A percentile compares a stretch with the other conserved stretches of the same genome.
Conservation (phyloP, 2,888 invertebrate species). For the Polyommatus iphigenia region DNA sequence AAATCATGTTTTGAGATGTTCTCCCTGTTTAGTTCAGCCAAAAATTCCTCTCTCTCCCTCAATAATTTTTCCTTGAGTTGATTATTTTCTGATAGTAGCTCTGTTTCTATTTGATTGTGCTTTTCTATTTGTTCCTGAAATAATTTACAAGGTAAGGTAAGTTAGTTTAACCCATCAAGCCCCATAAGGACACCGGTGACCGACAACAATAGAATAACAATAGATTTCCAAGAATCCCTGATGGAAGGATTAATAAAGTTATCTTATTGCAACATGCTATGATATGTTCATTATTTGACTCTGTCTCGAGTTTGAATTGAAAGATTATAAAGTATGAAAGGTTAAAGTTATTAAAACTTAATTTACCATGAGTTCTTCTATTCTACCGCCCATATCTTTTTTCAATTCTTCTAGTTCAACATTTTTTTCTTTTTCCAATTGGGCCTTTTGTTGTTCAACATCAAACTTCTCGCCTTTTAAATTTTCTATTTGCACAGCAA, state of each 20-base stretch:
- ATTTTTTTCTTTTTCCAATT: constrained; percentile 70
- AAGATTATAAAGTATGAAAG: neutral
- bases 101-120: constrained; percentile 64
- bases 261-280: too few species aligned
- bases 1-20: constrained; percentile 76
- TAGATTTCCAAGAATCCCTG: too few species aligned
- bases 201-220: too few species aligned
- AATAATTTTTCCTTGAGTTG: constrained; percentile 68
- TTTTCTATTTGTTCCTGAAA: constrained; percentile 66
- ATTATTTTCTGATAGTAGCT: constrained; percentile 70
- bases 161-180: too few species aligned
- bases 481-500: constrained; percentile 67
- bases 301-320: neutral
- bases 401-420: constrained; percentile 55
- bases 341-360: neutral
- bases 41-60: constrained; percentile 75
- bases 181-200: too few species aligned
- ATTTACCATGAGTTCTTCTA: constrained; percentile 60
- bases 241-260: too few species aligned
- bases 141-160: constrained; percentile 9
- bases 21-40: constrained; percentile 70
- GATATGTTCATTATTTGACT: neutral
- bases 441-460: constrained; percentile 67
- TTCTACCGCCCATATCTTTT: constrained; percentile 63
- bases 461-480: constrained; percentile 71